These are phyloP conservation scores for Bolinopsis microptera DNA, from an alignment of 37 sponge, comb jelly and placozoan species.

Conservation along the genomic window DNA sequence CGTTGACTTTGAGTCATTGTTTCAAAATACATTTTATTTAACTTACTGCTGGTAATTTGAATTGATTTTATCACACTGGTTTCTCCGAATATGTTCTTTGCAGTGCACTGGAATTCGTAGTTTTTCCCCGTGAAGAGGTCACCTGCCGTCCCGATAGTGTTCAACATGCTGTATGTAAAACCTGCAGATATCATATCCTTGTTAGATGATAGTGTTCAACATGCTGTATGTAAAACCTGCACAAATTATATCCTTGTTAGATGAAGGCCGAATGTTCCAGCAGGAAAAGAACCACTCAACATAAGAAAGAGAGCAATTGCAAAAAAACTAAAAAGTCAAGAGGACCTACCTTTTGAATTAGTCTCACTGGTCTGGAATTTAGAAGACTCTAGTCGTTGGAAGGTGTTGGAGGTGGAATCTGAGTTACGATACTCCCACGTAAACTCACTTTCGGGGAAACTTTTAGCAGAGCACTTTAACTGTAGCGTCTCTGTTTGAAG, in stretches of 20 bases:
- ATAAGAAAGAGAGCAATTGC: too few species aligned
- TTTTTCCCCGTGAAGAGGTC: conserved; percentile 10
- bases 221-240: conserved; percentile 59
- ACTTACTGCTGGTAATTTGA: conserved; percentile 39
- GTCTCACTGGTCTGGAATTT: neutral
- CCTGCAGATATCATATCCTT: neutral
- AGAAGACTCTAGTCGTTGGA: neutral
- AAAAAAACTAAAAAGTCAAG: too few species aligned
- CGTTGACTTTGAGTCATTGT: too few species aligned
- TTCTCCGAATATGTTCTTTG: conserved; percentile 1
- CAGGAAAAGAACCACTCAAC: too few species aligned
- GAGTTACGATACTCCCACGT: conserved; percentile 42
- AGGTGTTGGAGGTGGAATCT: neutral
- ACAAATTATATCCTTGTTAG: too few species aligned
- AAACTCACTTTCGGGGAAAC: conserved; percentile 42
- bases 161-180: conserved; percentile 48
- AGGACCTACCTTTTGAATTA: conserved; percentile 8
- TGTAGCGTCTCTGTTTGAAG: conserved; percentile 26
- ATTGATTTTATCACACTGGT: conserved; percentile 22
- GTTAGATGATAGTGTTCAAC: neutral
- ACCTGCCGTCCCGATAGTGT: conserved; percentile 10
- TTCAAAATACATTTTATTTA: too few species aligned
- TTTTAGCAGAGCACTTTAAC: conserved; percentile 32
- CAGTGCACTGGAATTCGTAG: conserved; percentile 38
- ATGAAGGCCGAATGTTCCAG: too few species aligned